phyloP scores from a whole-genome alignment of 2,113 vertebrate genomes.

The Labrus mixtus region DNA sequence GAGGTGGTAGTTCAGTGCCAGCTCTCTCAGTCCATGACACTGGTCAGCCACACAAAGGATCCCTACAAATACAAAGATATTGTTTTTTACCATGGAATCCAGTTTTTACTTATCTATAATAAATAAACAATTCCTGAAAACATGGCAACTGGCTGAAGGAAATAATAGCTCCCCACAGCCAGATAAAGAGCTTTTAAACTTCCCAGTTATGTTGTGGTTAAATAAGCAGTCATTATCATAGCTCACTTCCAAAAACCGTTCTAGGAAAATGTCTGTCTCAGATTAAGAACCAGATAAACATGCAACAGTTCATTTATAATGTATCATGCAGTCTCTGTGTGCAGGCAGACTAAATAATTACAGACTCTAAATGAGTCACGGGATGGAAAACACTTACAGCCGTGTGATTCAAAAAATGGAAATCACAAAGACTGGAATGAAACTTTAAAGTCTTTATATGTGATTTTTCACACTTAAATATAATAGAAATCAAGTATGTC shows the following conservation, averaged over 20 bases:
- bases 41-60: conserved; percentile 91
- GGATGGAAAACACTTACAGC: not conserved
- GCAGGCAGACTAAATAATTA: conserved; percentile 11
- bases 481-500: no score
- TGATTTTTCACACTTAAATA: no score
- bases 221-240: conserved; percentile 16
- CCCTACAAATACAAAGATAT: conserved; percentile 50
- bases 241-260: not conserved
- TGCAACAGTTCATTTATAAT: conserved; percentile 12
- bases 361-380: not conserved
- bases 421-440: conserved; percentile 4
- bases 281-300: conserved; percentile 3
- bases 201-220: not conserved
- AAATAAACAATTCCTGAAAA: no score
- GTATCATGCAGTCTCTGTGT: not conserved
- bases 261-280: conserved; percentile 27
- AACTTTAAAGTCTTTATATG: fast-evolving
- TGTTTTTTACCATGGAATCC: no score
- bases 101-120: no score
- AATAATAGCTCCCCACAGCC: no score
- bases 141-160: no score
- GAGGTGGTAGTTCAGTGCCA: conserved; percentile 95
- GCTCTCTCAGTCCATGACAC: conserved; percentile 93
- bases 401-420: not conserved
- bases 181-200: no score